Base-by-base conservation (phyloP, 2,888 invertebrate species). In the Galeruca laticollis region DNA sequence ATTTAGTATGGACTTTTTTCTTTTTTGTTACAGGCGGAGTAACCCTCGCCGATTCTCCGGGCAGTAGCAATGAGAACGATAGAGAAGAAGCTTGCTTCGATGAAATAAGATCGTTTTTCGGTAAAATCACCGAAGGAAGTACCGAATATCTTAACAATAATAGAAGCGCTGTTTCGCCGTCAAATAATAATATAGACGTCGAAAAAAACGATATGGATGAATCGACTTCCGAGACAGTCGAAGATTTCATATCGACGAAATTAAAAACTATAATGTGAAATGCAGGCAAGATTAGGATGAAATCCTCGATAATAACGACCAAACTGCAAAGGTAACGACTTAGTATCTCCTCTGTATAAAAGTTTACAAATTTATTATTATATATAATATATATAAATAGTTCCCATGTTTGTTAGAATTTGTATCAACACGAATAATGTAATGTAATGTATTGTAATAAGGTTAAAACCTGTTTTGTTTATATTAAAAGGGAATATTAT, bases 81-180 rank as follows among this genome's bases (percentile, higher is more conserved):
- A 88, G 93, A 2, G 94, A 95, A 77, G 93, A 92, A 74, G 89
- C 93, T 3, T 94, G 92, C 81, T 95, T 96, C 80, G 95, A 96
- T 78, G 96, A 97, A 79, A 96, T 97, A 69, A 89, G 96, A 57
- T 92, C 92, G 20, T 96, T 97, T 82, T 95, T 96, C 92, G 95
- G 94, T 0, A 94, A 94, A 82, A 94, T 95, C 40, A 75, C 88
- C 84, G 69, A 86, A 81, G 66, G 87, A 82, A 83, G 77, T 73
- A 84, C 75, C 33, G 78, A 80, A 6, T 80, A 80, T 73, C 86
- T 84, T 72, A 83, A 86, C 64, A 86, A 87, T 52, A 85, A 84
- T 18, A 85, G 86, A 65, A n/a, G n/a, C n/a, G 86, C 86, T 31
- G 86, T 86, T 18, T 82, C 87, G 15, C 86, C 87, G 0, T 79